phyloP scores from a whole-genome alignment of 2,113 vertebrate genomes.

The Megatriorchis doriae region DNA sequence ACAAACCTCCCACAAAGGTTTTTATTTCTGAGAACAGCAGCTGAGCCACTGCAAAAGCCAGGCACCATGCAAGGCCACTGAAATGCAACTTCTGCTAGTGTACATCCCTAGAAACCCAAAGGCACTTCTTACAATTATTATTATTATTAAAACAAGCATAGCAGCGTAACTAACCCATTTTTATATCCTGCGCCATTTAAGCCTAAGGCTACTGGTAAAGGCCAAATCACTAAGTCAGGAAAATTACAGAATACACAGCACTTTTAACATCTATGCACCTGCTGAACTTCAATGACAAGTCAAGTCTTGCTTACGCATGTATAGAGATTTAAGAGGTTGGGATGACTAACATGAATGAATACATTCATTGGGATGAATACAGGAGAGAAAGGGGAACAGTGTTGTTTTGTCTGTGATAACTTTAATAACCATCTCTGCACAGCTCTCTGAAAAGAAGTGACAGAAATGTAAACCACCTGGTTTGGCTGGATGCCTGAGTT shows the following conservation, averaged over 20 bases:
- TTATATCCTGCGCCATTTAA: not conserved
- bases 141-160: not conserved
- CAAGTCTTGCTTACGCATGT: not conserved
- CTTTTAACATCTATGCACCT: conserved; percentile 4
- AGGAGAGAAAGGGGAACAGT: not conserved
- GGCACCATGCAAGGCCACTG: not conserved
- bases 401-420: not conserved
- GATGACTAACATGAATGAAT: not conserved
- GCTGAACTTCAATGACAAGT: not conserved
- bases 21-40: not conserved
- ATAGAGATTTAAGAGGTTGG: not conserved
- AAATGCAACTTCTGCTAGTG: not conserved
- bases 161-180: not conserved
- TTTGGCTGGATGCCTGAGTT: conserved; percentile 2
- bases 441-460: not conserved
- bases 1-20: not conserved
- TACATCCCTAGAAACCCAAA: not conserved
- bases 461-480: conserved; percentile 33
- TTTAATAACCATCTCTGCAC: conserved; percentile 11
- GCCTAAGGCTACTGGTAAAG: not conserved
- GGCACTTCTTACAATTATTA: not conserved
- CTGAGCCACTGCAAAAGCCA: not conserved
- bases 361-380: not conserved
- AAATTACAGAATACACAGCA: not conserved
- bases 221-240: not conserved